These are phyloP conservation scores for Propithecus perrieri DNA, from an alignment of 2,797 vertebrate species.

Conservation along the genomic window DNA sequence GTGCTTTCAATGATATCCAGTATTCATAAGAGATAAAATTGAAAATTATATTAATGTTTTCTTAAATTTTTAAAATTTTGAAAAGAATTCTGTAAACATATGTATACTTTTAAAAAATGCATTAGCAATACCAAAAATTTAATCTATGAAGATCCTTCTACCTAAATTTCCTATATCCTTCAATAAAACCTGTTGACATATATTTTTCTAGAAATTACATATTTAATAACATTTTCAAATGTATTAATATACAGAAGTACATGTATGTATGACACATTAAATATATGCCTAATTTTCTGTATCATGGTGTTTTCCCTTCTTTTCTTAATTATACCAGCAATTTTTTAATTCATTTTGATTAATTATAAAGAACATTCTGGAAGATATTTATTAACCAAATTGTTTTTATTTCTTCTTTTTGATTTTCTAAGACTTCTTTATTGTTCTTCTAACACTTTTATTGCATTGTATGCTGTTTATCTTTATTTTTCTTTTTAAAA, in stretches of 20 bases:
- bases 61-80: background rate
- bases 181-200: background rate
- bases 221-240: background rate
- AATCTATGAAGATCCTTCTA: background rate
- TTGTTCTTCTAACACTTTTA: background rate
- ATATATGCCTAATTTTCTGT: background rate
- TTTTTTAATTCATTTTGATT: background rate
- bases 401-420: background rate
- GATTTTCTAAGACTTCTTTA: background rate
- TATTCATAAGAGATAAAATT: background rate
- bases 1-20: background rate
- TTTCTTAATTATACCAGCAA: background rate
- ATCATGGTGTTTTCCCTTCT: background rate
- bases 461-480: background rate
- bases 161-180: background rate
- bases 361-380: background rate
- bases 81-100: background rate
- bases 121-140: background rate
- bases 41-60: background rate
- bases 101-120: background rate
- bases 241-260: background rate
- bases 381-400: background rate
- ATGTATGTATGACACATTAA: background rate
- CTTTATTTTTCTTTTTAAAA: background rate
- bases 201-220: background rate